A percentile compares a stretch with the other conserved stretches of the same genome.
phyloP scores from a whole-genome alignment of 92 coral and sea anemone genomes.

The Pocillopora meandrina region DNA sequence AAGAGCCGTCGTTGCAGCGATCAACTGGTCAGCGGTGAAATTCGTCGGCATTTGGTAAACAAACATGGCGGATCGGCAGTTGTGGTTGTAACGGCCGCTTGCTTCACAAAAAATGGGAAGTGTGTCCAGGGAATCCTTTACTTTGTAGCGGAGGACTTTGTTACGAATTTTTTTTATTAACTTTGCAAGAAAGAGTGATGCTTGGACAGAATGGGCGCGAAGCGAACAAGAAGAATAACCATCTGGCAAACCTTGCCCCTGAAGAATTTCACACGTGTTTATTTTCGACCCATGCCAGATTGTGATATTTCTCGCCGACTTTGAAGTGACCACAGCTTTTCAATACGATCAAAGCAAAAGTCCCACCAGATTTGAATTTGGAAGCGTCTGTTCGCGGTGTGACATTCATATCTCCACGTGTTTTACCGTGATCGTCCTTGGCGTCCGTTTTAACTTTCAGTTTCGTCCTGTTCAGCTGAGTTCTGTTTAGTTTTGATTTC shows the following conservation, averaged over 20 bases:
- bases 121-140: background rate
- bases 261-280: conserved; percentile 27
- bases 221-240: background rate
- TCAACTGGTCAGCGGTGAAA: conserved; percentile 15
- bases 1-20: too few relatives aligned
- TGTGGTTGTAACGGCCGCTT: background rate
- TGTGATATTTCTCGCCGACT: conserved; percentile 1
- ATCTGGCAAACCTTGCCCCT: background rate
- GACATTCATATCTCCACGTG: too few relatives aligned
- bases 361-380: too few relatives aligned
- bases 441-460: too few relatives aligned
- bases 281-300: conserved; percentile 2
- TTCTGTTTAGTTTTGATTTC: too few relatives aligned
- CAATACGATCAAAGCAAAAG: too few relatives aligned
- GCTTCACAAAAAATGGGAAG: background rate
- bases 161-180: background rate
- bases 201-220: background rate
- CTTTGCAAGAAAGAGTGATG: conserved; percentile 6
- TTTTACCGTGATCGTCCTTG: too few relatives aligned
- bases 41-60: too few relatives aligned
- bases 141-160: conserved; percentile 6
- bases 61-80: background rate
- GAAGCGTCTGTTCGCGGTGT: too few relatives aligned
- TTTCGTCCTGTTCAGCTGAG: too few relatives aligned
- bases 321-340: too few relatives aligned